Percentiles rank a stretch among this genome's conserved stretches.
phyloP scores from a whole-genome alignment of 1,140 invertebrate genomes.

The Ceratina japonica region DNA sequence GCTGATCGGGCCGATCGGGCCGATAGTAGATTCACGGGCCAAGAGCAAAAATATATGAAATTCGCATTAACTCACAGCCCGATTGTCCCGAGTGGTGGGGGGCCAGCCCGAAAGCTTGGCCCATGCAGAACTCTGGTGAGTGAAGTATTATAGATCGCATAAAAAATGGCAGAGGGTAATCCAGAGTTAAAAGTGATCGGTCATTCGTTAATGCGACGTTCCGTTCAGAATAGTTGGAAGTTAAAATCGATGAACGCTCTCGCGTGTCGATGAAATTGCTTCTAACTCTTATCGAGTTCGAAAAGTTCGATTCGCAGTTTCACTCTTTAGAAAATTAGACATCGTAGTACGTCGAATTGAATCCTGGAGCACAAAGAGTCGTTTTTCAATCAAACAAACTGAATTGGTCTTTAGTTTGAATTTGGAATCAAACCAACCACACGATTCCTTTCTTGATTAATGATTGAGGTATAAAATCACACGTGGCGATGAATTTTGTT shows the following conservation, averaged over 20 bases:
- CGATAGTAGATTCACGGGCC: no score
- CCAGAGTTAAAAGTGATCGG: background rate
- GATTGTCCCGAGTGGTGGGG: no score
- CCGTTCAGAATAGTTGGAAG: background rate
- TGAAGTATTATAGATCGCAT: background rate
- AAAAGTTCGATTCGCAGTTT: background rate
- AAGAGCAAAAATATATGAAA: no score
- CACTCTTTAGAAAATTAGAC: background rate
- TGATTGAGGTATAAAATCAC: no score
- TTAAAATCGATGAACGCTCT: background rate
- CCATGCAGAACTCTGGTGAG: no score
- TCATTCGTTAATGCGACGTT: background rate
- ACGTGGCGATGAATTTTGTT: background rate
- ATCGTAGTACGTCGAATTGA: slow-evolving; percentile 7
- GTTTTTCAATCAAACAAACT: slow-evolving; percentile 1
- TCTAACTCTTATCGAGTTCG: slow-evolving; percentile 1
- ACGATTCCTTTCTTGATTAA: no score
- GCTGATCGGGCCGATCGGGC: no score
- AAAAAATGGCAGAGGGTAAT: background rate
- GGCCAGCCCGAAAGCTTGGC: no score
- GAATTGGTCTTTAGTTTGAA: slow-evolving; percentile 13
- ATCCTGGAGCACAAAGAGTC: background rate
- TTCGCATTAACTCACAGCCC: no score
- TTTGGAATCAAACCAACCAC: background rate
- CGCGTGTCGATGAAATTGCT: background rate